Evolutionary conservation across 2,888 invertebrate genomes (phyloP), one percentile per base, ranked within the genome.

Genomic region (Athripsodes cinereus): DNA sequence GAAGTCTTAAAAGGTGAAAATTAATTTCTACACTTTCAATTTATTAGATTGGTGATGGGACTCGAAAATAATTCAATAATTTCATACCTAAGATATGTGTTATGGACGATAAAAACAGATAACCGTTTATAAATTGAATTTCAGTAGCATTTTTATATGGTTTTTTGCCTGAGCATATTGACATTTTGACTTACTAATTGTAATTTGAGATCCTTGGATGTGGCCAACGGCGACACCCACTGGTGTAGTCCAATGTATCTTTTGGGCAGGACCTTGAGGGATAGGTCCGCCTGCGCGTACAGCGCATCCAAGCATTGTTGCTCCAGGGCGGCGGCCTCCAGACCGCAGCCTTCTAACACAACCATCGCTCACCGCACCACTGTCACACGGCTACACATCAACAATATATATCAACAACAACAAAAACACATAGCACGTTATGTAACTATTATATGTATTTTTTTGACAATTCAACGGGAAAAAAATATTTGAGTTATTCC

Each of bases 211-310:
- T 90, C 90, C 81, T 90, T 90, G 71, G 82, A 76, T 79, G 74
- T 84, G 65, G 88, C 84, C 69, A 87, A 82, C 66, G 92, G 92
- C 70, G 91, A 88, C 71, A 92, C 80, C 90, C 91, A 92, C 76
- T 91, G 90, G 75, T 93, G 93, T 72, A 92, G 82, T 80, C 90
- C 91, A 74, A 92, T 90, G 76, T 89, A 92, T 70, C 92, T 83
- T 80, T 92, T 92, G 70, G 91, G 90, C 76, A 92, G 83, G 82
- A 92, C 87, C 85, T 93, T 93, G 74, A 92, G 81, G 67, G 90
- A 89, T 69, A 89, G 86, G 68, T 88, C 86, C 67, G 88, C 85
- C 74, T 90, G 90, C 69, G 89, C 86, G 75, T 90, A 90, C 63
- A 86, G 84, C 63, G 86, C 83, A 74, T 91, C 90, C 72, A 91